Evolutionary conservation across 2,888 invertebrate genomes (phyloP), one percentile per base, ranked within the genome.

Genomic region (Drosophila testacea): DNA sequence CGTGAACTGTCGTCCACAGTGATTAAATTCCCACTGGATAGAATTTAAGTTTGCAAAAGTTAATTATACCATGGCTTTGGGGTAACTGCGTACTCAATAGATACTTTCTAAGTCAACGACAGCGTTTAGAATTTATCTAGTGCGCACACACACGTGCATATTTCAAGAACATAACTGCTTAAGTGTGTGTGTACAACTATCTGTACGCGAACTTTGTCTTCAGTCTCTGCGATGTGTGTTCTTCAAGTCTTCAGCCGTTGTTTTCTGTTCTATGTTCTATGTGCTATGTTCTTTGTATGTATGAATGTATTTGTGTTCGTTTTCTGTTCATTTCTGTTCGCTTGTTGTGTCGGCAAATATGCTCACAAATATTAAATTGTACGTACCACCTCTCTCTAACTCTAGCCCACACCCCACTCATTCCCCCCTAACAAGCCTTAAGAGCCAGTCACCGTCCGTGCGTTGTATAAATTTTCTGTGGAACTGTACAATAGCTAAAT

Each of bases 401-500:
- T 32, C 22, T 13, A 16, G 10, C 42, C 41, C 32, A 10, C 38
- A 28, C 11, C 27, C 32, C n/a, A 6, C 13, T 34, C 39, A 7
- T 30, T 7, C 44, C 48, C 48, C 47, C 44, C 44, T 36, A 56
- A 48, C 16, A 27, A 51, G 44, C 46, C 60, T 47, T 41, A 30
- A 13, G 39, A 48, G 48, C 51, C 72, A 57, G 63, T 65, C 69
- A 69, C 64, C 61, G 69, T 72, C 69, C 70, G 83, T 85, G 88
- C 86, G 85, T 78, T 88, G 86, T 88, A 83, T 88, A 88, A 76
- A 86, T 83, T 86, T 83, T 88, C 83, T 73, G 81, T 86, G 73
- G 82, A 88, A 88, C 83, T 83, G 83, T 83, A 83, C 88, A 83
- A 83, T 88, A 88, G 86, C 81, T 86, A 73, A 83, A 83, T 75